Evolutionary conservation across 2,888 invertebrate genomes (phyloP), one percentile per base, ranked within the genome.

Genomic region (Gisinianus flammeolus): DNA sequence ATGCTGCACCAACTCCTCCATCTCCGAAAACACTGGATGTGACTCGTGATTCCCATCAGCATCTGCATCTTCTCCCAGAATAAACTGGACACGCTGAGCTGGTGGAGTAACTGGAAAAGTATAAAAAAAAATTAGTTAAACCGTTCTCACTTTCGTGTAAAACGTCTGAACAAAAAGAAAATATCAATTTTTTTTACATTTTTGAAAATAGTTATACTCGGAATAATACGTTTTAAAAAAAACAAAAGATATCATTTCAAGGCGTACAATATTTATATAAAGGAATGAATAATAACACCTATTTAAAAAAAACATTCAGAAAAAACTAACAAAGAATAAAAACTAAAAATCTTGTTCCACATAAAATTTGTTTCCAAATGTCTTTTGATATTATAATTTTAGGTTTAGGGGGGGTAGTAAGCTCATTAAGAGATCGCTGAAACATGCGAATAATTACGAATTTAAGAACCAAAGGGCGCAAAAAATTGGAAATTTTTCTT

Each of bases 21-120:
- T 96, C 90, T 99, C 98, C 76, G 97, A 96, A 89, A 98, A 98
- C 54, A 98, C 90, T 0, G 97, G 96, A 88, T 97, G 97, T 8
- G 94, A 93, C 86, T 94, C 93, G 87, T 93, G 92, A 54, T 90
- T 88, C 82, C 90, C 91, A 87, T 95, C 94, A 0, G 77, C 77
- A 85, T 93, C 94, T 81, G 93, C 91, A 86, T 97, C 97, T 89
- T 97, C 97, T 44, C 97, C 97, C 78, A 98, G 91, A 86, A 98
- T 96, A 87, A 97, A 97, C 89, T 98, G 98, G 73, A 98, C 97
- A 86, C 98, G 91, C 88, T 98, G 97, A 73, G 97, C 94, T 22
- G 98, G 98, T 67, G 96, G 95, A 74, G 95, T 95, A 85, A 92
- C 96, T 95, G 58, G 6, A 58, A 58, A 58, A 24, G 1, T 58